phyloP scores from a whole-genome alignment of 2,113 vertebrate genomes.

The Myotis lucifugus region DNA sequence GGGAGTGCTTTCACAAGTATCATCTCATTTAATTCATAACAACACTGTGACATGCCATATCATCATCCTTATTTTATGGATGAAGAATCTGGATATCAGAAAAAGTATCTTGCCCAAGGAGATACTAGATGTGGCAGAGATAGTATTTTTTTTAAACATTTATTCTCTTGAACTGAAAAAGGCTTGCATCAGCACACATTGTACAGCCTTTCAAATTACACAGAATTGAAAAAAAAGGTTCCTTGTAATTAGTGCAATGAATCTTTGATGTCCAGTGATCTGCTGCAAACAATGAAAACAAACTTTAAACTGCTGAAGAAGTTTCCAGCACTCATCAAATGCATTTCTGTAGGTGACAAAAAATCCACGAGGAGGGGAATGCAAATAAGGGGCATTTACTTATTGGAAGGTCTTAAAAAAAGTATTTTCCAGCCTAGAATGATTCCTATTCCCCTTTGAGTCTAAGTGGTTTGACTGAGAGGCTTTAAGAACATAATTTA shows the following conservation, averaged over 20 bases:
- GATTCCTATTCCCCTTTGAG: slow-evolving; percentile 78
- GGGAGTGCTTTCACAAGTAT: neutral
- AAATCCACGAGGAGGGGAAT: slow-evolving; percentile 77
- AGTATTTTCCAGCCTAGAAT: slow-evolving; percentile 78
- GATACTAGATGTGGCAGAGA: neutral
- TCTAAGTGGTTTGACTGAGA: slow-evolving; percentile 77
- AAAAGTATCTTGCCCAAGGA: neutral
- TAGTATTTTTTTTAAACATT: slow-evolving; percentile 74
- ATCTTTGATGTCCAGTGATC: slow-evolving; percentile 89
- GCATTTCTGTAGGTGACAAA: slow-evolving; percentile 84
- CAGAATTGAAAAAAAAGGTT: slow-evolving; percentile 87
- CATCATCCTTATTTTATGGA: neutral
- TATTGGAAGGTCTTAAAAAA: slow-evolving; percentile 78
- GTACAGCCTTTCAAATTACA: slow-evolving; percentile 92
- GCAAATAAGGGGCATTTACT: slow-evolving; percentile 69
- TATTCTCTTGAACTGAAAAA: slow-evolving; percentile 95
- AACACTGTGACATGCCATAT: neutral
- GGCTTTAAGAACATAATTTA: slow-evolving; percentile 81
- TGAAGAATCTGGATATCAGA: neutral
- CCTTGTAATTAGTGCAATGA: slow-evolving; percentile 90
- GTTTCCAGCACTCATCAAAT: slow-evolving; percentile 87
- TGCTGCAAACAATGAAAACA: slow-evolving; percentile 87
- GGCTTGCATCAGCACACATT: slow-evolving; percentile 93
- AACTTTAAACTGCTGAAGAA: slow-evolving; percentile 86
- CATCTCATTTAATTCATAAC: neutral